Base-by-base conservation (phyloP, 1,140 invertebrate genomes). In the Battus philenor region DNA sequence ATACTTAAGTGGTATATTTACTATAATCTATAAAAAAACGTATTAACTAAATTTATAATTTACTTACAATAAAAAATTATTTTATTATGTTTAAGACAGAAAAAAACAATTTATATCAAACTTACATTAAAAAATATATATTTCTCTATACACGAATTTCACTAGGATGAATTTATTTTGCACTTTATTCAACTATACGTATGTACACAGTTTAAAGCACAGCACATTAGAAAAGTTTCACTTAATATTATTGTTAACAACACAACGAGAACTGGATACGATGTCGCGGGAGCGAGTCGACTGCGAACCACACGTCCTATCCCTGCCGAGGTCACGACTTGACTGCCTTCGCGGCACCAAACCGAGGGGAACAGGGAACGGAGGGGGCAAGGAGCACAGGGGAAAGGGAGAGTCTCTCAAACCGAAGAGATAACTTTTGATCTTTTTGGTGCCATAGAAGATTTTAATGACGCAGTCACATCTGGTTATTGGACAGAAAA, bases 391-490 rank as follows among this genome's bases (percentile, higher is more conserved):
- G 53, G 54, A 57, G 22, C 16, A 36, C 50, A 41, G 33, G 52
- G 63, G 56, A 60, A 30, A 54, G 47, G 50, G 65, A 62, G 64
- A 64, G 51, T 45, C 66, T 65, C 71, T 71, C 61, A 61, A 71
- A 61, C 65, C 48, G 66, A 77, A 63, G 63, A 81, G 74, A 84
- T 81, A 84, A 81, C 77, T 84, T 83, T 80, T 78, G 80, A 84
- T 84, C 80, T 81, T 80, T 81, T 81, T 77, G 74, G 75, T 71
- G 56, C 62, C 59, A 69, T 67, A 78, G 76, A 75, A 71, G 74
- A 80, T 82, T 81, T 84, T 82, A 84, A 84, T 84, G 80, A 84
- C 69, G 73, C 67, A 70, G 67, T 63, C 70, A 70, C 73, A 81
- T 81, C 76, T 80, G 74, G 70, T 66, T 55, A 70, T 69, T 54